Base-by-base conservation (phyloP, 2,113 vertebrate genomes). In the Rhinoptilus africanus region DNA sequence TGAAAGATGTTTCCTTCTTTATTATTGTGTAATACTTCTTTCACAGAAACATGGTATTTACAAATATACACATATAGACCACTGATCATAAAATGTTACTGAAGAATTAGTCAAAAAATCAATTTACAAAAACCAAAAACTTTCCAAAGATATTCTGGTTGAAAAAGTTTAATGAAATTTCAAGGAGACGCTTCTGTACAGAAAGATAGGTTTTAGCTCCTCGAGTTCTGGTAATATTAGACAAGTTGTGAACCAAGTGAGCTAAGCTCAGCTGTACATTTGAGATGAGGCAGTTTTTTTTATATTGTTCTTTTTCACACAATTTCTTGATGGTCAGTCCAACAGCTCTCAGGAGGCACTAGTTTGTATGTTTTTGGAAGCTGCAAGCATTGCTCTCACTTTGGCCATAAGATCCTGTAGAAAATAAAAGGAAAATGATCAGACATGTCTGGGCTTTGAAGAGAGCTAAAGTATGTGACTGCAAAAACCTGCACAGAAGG, bases 301-400 rank as follows among this genome's bases (percentile, higher is more conserved):
- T 9, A 51, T 63, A 92, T 74, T 76, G 63, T 45, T 94, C 56
- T 81, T 91, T 94, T 91, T 43, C 96, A 92, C 62, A 71, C 66
- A 19, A 85, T 80, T 81, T 82, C 84, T 59, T 41, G 28, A 81
- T 2, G 56, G 43, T 57, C 83, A 68, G 63, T 66, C 69, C 47
- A 37, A 27, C 5, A 51, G 66, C 79, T 95, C 97, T 99, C 98
- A 99, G 97, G 99, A 99, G 60, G 98, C 98, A 91, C 98, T 99
- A 71, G 98, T 98, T 78, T 99, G 99, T 96, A 99, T 98, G 97
- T 99, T 99, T 98, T 99, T 99, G 89, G 99, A 99, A 92, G 99
- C 98, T 74, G 99, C 99, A 71, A 99, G 98, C 99, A 99, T 99
- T 54, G 99, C 99, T 97, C 99, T 98, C 91, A 99, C 99, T 99